Evolutionary conservation across 2,113 vertebrate genomes (phyloP).

Genomic region (Dasyornis broadbenti): DNA sequence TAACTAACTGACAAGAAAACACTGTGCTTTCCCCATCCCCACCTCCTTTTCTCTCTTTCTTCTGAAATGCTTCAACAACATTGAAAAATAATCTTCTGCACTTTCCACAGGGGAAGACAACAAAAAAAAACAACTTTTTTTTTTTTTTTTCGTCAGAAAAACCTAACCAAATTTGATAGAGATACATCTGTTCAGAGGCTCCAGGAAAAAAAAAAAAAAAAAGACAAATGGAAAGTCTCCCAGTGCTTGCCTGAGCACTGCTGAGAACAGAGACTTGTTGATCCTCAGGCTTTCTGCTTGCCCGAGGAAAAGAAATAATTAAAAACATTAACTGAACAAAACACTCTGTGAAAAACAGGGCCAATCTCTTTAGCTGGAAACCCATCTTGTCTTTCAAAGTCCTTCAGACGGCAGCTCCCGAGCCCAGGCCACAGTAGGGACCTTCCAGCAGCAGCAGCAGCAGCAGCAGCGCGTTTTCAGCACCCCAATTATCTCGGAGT

Average conservation of each 20-base stretch:
- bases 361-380: neutral
- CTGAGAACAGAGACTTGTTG: slow-evolving; percentile 63
- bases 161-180: slow-evolving; percentile 29
- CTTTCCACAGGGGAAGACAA: neutral
- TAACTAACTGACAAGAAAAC: slow-evolving; percentile 20
- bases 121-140: neutral
- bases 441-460: neutral
- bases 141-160: neutral
- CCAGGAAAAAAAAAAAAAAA: neutral
- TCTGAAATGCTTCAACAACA: slow-evolving; percentile 11
- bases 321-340: slow-evolving; percentile 58
- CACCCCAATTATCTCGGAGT: neutral
- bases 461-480: neutral
- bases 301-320: slow-evolving; percentile 61
- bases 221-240: slow-evolving; percentile 36
- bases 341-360: neutral
- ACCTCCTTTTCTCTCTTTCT: neutral
- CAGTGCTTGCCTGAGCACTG: slow-evolving; percentile 3
- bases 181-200: slow-evolving; percentile 20
- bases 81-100: neutral
- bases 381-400: neutral
- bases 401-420: neutral
- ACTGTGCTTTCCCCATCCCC: neutral
- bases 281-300: slow-evolving; percentile 46
- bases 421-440: neutral